Percentiles rank a stretch among this genome's conserved stretches.
phyloP scores from a whole-genome alignment of 2,797 vertebrate genomes.

The Oreochromis grahami region DNA sequence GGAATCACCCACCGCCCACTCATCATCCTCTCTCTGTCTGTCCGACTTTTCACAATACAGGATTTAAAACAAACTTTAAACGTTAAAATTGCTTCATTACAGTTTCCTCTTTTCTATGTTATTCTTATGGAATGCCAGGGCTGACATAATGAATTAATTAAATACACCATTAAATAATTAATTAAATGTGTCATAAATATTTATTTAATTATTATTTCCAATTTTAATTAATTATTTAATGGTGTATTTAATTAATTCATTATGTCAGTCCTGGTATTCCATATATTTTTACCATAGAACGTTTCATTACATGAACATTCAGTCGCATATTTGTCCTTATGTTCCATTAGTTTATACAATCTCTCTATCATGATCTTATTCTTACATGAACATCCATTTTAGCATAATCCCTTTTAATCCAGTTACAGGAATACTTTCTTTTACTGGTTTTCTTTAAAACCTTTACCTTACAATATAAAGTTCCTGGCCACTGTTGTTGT shows the following conservation, averaged over 20 bases:
- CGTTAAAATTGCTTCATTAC: neutral
- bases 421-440: neutral
- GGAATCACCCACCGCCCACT: neutral
- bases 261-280: too few species aligned
- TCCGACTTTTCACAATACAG: neutral
- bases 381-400: neutral
- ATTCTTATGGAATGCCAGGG: neutral
- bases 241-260: too few species aligned
- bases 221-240: too few species aligned
- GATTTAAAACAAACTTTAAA: neutral
- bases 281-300: neutral
- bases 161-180: too few species aligned
- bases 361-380: neutral
- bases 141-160: too few species aligned
- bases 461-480: neutral
- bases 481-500: neutral
- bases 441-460: neutral
- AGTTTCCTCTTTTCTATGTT: neutral
- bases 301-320: neutral
- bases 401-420: neutral
- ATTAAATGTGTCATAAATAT: too few species aligned
- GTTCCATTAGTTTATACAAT: neutral
- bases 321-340: neutral
- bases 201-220: too few species aligned
- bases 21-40: neutral